Evolutionary conservation across 2,113 vertebrate genomes (phyloP).

Genomic region (Alligator mississippiensis): DNA sequence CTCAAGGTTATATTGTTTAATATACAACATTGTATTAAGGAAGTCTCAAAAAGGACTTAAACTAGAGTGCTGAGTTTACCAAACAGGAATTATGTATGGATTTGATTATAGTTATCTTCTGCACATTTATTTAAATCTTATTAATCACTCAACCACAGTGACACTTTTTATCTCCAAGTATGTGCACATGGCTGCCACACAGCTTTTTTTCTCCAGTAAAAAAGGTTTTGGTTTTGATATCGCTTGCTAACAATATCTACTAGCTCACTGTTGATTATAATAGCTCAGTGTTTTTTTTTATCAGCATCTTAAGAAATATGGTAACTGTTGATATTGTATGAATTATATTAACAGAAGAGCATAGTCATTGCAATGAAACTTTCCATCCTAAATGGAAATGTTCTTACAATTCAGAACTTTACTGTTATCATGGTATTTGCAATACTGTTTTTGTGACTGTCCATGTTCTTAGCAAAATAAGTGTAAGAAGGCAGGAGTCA

Average conservation of each 20-base stretch:
- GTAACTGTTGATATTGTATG: neutral
- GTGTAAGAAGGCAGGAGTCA: neutral
- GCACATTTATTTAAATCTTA: slow-evolving; percentile 61
- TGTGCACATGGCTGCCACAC: slow-evolving; percentile 19
- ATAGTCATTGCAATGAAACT: neutral
- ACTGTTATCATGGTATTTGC: neutral
- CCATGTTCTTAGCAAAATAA: neutral
- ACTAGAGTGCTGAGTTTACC: neutral
- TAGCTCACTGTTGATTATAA: neutral
- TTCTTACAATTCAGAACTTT: neutral
- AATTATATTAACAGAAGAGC: neutral
- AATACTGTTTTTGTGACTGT: neutral
- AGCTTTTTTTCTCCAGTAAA: slow-evolving; percentile 26
- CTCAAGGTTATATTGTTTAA: slow-evolving; percentile 30
- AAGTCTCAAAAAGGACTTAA: slow-evolving; percentile 14
- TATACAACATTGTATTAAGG: neutral
- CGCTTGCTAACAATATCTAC: neutral
- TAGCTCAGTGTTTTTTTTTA: neutral
- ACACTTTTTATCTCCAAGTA: neutral
- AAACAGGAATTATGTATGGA: slow-evolving; percentile 41
- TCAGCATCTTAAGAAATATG: neutral
- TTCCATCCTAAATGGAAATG: neutral
- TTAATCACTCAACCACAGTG: slow-evolving; percentile 50
- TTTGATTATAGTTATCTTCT: slow-evolving; percentile 55
- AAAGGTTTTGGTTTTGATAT: slow-evolving; percentile 21